phyloP scores from a whole-genome alignment of 2,888 invertebrate genomes.

The Fabriciana adippe region DNA sequence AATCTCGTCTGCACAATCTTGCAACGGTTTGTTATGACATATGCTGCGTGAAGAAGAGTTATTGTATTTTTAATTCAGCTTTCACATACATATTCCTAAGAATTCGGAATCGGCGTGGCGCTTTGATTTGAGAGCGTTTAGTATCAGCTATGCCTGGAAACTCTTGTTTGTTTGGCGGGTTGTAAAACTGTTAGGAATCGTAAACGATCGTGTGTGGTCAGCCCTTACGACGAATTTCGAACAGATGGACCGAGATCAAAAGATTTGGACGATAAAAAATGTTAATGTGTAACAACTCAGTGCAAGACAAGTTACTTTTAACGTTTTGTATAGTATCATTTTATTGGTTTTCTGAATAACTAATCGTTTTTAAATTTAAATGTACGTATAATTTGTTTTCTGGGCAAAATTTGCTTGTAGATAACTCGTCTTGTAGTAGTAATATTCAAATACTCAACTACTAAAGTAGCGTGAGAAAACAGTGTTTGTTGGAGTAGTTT shows the following conservation, averaged over 20 bases:
- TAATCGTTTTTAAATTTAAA: slow-evolving; percentile 23
- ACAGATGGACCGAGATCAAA: slow-evolving; percentile 80
- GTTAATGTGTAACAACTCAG: slow-evolving; percentile 78
- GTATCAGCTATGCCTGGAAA: slow-evolving; percentile 73
- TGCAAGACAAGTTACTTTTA: slow-evolving; percentile 49
- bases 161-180: slow-evolving; percentile 77
- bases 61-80: slow-evolving; percentile 41
- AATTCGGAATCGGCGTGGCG: slow-evolving; percentile 65
- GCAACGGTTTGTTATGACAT: slow-evolving; percentile 42
- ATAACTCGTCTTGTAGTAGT: too few species aligned
- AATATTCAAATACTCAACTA: too few species aligned
- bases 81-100: slow-evolving; percentile 55
- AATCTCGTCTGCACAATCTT: slow-evolving; percentile 1
- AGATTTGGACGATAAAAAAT: slow-evolving; percentile 71
- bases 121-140: slow-evolving; percentile 71
- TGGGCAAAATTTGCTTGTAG: too few species aligned
- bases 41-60: slow-evolving; percentile 41
- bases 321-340: background rate
- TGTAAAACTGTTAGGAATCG: slow-evolving; percentile 78
- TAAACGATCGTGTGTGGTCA: slow-evolving; percentile 81
- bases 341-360: slow-evolving; percentile 15
- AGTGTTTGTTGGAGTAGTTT: background rate
- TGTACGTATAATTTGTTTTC: too few species aligned
- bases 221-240: slow-evolving; percentile 80
- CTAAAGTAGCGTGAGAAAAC: background rate